Conservation (phyloP, 2,888 invertebrate genomes). For the Ichneumoninae sp. region DNA sequence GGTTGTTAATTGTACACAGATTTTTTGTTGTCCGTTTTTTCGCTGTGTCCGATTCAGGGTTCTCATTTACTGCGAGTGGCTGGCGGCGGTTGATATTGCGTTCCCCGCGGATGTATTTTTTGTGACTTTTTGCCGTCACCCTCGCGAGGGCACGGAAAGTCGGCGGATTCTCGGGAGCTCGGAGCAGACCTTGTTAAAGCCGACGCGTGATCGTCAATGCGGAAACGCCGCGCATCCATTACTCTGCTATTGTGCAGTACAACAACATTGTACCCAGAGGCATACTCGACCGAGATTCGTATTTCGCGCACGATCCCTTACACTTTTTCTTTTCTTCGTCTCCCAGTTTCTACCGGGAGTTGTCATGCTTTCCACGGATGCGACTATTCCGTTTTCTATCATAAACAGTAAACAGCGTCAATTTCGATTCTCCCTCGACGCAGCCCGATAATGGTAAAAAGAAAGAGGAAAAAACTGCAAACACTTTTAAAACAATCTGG, state of each 20-base stretch:
- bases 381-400: conserved; percentile 36
- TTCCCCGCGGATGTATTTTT: neutral
- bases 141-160: conserved; percentile 21
- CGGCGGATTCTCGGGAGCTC: conserved; percentile 15
- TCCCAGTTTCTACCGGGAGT: conserved; percentile 4
- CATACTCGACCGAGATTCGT: conserved; percentile 17
- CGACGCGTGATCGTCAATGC: conserved; percentile 29
- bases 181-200: conserved; percentile 34
- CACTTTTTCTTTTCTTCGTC: conserved; percentile 11
- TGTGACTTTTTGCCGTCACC: conserved; percentile 16
- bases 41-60: neutral
- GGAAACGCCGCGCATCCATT: conserved; percentile 40
- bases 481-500: neutral
- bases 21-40: neutral
- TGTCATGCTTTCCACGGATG: conserved; percentile 52
- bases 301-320: conserved; percentile 46
- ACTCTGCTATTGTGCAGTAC: conserved; percentile 24
- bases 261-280: conserved; percentile 2
- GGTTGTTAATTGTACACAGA: no score
- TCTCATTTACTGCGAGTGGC: conserved; percentile 20
- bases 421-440: neutral
- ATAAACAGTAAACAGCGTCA: neutral
- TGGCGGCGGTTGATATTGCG: conserved; percentile 27
- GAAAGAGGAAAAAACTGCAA: neutral
- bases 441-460: neutral